A percentile compares a stretch with the other conserved stretches of the same genome.
These are phyloP conservation scores for Cryptops parisi DNA, from an alignment of 2,888 invertebrate genomes.

Conservation along the genomic window DNA sequence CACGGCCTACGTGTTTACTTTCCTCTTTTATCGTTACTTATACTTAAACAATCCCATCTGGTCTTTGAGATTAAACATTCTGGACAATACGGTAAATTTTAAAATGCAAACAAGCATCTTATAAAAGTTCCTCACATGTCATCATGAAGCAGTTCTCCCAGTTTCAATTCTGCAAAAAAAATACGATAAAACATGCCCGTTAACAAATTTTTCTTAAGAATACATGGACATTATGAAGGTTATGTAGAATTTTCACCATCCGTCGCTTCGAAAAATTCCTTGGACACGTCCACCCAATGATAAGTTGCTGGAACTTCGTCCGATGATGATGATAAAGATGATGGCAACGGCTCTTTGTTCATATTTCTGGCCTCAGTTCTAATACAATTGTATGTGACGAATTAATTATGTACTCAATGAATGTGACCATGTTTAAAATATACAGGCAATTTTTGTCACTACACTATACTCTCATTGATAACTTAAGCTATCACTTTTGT, in stretches of 20 bases:
- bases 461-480: no score
- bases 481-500: no score
- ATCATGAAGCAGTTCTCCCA: constrained; percentile 87
- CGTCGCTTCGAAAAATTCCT: constrained; percentile 46
- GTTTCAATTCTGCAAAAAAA: constrained; percentile 47
- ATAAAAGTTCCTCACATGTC: constrained; percentile 36
- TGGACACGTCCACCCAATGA: constrained; percentile 50
- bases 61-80: neutral
- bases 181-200: constrained; percentile 13
- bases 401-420: neutral
- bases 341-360: neutral
- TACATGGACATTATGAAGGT: constrained; percentile 13
- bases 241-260: constrained; percentile 40
- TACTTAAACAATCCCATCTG: no score
- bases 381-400: no score
- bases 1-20: no score
- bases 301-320: constrained; percentile 19
- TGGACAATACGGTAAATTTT: neutral
- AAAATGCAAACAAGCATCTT: neutral
- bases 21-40: no score
- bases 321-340: neutral
- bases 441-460: no score
- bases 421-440: no score
- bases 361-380: neutral
- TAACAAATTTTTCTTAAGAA: neutral